Evolutionary conservation across 2,888 invertebrate genomes (phyloP).

Genomic region (Pseudolycoriella hygida): DNA sequence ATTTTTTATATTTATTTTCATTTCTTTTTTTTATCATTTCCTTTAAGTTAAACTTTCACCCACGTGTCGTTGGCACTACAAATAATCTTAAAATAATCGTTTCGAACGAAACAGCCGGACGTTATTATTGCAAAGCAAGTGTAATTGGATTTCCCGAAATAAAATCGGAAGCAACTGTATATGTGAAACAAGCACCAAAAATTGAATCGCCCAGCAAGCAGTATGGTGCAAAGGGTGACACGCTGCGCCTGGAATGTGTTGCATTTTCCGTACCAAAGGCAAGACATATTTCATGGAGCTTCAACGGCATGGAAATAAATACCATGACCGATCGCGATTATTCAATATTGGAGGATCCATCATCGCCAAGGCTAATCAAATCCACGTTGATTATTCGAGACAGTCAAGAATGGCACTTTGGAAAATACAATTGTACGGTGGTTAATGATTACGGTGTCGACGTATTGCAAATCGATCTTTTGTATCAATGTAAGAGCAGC

Average conservation of each 20-base stretch:
- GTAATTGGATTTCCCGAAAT: slow-evolving; percentile 77
- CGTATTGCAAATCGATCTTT: slow-evolving; percentile 63
- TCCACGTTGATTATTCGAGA: slow-evolving; percentile 80
- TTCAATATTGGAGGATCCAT: slow-evolving; percentile 53
- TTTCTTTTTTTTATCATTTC: not conserved
- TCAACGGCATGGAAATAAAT: slow-evolving; percentile 69
- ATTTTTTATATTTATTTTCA: not conserved
- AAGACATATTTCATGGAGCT: slow-evolving; percentile 72
- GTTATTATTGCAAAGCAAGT: slow-evolving; percentile 76
- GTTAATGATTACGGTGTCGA: slow-evolving; percentile 81
- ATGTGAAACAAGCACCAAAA: slow-evolving; percentile 64
- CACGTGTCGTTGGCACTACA: slow-evolving; percentile 50
- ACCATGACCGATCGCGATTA: slow-evolving; percentile 51
- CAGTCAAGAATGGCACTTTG: slow-evolving; percentile 74
- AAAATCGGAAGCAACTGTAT: slow-evolving; percentile 60
- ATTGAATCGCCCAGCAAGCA: slow-evolving; percentile 68
- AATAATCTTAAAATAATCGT: slow-evolving; percentile 63
- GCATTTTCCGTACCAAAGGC: slow-evolving; percentile 82
- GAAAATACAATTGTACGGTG: slow-evolving; percentile 85
- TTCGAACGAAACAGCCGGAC: slow-evolving; percentile 63
- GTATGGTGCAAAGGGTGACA: slow-evolving; percentile 65
- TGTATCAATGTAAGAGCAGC: slow-evolving; percentile 58
- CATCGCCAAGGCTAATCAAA: slow-evolving; percentile 55
- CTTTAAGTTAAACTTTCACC: slow-evolving; percentile 9
- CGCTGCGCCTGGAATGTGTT: slow-evolving; percentile 71